Evolutionary conservation across 2,113 vertebrate genomes (phyloP).

Genomic region (Oxygymnocypris stewartii): DNA sequence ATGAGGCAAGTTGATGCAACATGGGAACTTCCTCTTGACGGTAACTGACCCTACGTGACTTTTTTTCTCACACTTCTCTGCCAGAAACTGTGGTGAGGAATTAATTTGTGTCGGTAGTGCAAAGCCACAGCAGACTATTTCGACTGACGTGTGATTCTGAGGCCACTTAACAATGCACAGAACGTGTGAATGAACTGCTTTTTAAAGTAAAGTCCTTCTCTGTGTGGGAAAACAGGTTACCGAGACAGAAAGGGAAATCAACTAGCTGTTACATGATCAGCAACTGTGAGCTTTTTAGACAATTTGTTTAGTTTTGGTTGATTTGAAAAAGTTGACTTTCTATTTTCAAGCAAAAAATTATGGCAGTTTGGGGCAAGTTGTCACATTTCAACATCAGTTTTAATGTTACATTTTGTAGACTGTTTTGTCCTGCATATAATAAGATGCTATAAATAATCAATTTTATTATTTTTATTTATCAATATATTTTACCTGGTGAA

Average conservation of each 20-base stretch:
- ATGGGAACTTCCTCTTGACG: slow-evolving; percentile 60
- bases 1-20: slow-evolving; percentile 33
- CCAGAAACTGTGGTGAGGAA: background rate
- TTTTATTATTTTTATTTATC: too few relatives aligned
- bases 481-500: too few relatives aligned
- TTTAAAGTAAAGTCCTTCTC: background rate
- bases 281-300: background rate
- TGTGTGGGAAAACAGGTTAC: background rate
- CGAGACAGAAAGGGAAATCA: slow-evolving; percentile 26
- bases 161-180: background rate
- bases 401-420: too few relatives aligned
- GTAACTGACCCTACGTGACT: background rate
- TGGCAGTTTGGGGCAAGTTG: background rate
- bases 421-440: too few relatives aligned
- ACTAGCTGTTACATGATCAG: background rate
- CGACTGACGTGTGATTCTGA: background rate
- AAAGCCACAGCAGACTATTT: background rate
- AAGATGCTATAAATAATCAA: too few relatives aligned
- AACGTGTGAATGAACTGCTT: background rate
- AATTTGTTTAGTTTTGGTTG: background rate
- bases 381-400: background rate
- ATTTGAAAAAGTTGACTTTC: too few relatives aligned
- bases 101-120: background rate
- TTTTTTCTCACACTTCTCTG: slow-evolving; percentile 38
- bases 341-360: too few relatives aligned